Base-by-base conservation (phyloP, 2,888 invertebrate genomes). In the Dicyrtoma fusca region DNA sequence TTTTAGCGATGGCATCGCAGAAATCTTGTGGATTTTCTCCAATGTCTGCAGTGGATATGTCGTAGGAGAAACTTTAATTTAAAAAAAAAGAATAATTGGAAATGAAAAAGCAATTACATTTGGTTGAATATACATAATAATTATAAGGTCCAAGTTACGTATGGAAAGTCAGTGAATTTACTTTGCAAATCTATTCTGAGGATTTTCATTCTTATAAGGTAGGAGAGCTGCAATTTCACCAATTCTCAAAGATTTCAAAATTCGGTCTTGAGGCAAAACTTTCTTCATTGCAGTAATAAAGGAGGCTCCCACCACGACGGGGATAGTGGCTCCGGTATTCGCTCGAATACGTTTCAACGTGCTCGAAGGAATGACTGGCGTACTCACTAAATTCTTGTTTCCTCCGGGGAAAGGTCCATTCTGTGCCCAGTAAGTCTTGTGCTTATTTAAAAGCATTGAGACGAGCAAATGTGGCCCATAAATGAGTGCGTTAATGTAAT, bases 171-270 rank as follows among this genome's bases (percentile, higher is more conserved):
- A 10, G n/a, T n/a, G n/a, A n/a, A n/a, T n/a, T n/a, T n/a, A n/a
- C n/a, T n/a, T 21, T 23, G 74, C 51, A n/a, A 73, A 73, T 17
- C 73, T 34, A 25, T 75, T 75, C 21, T 73, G 71, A 13, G 75
- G 75, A 11, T 71, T 34, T 1, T 42, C 17, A 59, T 73, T 63
- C 3, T 51, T 26, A 26, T 73, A 75, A 1, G 75, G 75, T 14
- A 73, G 42, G 17, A 70, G 45, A 0, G 75, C 73, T 3, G 51
- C 42, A 10, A 73, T 55, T 55, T 75, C 75, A 34, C 69, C 53
- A 0, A 66, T 42, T 23, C 64, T 25, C 1, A 73, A 8, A 11
- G 61, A 42, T 1, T 68, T 53, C 1, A 73, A 4, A 2, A 65
- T 13, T 23, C 75, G 47, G 6, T 70, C 59, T 5, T 25, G 0